phyloP scores from a whole-genome alignment of 2,797 vertebrate genomes.

The Cyprinella venusta region DNA sequence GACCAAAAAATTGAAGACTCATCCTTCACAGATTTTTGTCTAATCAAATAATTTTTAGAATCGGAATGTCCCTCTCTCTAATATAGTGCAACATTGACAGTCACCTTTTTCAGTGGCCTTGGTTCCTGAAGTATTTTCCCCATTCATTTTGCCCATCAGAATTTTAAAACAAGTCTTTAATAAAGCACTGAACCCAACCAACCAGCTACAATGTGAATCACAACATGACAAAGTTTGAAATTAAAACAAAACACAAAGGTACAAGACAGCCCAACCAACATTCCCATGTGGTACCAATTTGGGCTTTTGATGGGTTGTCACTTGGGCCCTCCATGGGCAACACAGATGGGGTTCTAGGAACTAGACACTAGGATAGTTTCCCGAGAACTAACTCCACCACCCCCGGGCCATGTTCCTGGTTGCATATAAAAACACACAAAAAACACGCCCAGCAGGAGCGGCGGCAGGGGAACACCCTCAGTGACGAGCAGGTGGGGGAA shows the following conservation, averaged over 20 bases:
- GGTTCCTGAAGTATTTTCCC: not conserved
- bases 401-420: no score
- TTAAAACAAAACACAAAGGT: not conserved
- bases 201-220: no score
- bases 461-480: no score
- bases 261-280: not conserved
- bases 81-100: not conserved
- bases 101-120: not conserved
- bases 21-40: not conserved
- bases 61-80: not conserved
- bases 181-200: not conserved
- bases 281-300: not conserved
- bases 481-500: no score
- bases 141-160: not conserved
- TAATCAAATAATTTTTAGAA: not conserved
- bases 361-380: no score
- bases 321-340: not conserved
- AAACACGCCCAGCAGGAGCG: no score
- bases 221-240: no score
- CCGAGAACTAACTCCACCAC: no score
- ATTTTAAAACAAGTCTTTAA: not conserved
- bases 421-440: no score
- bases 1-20: no score
- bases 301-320: not conserved
- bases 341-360: not conserved